These are phyloP conservation scores for Caenorhabditis auriculariae DNA, from an alignment of 2,888 invertebrate genomes.

Conservation along the genomic window DNA sequence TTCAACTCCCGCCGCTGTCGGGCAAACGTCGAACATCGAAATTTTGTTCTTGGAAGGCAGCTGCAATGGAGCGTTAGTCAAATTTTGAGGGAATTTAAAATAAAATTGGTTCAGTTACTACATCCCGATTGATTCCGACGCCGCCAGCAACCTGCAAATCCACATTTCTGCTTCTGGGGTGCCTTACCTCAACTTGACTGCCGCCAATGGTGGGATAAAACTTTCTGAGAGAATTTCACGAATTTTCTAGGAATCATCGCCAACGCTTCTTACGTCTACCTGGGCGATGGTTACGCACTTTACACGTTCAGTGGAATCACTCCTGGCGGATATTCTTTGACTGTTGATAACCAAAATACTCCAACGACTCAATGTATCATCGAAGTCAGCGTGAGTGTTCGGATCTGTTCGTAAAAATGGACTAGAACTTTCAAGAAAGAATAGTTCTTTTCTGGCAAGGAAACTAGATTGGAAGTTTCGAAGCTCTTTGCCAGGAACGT, in stretches of 20 bases:
- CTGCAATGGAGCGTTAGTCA: conserved; percentile 26
- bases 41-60: conserved; percentile 23
- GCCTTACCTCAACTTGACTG: conserved; percentile 30
- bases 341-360: conserved; percentile 29
- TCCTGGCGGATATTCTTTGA: conserved; percentile 35
- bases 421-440: too few species aligned
- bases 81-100: not conserved
- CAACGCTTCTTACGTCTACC: not conserved
- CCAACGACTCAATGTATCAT: conserved; percentile 38
- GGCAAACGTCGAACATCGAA: conserved; percentile 18
- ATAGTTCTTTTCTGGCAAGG: too few species aligned
- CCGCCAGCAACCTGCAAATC: conserved; percentile 14
- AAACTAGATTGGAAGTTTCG: too few species aligned
- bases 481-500: too few species aligned
- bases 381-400: conserved; percentile 35
- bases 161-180: conserved; percentile 26
- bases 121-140: conserved; percentile 27
- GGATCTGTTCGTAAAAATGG: too few species aligned
- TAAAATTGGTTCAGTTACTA: conserved; percentile 22
- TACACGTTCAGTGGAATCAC: conserved; percentile 9
- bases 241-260: not conserved
- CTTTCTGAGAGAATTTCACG: not conserved
- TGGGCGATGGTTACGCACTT: conserved; percentile 15
- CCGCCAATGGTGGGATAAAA: conserved; percentile 7
- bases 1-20: conserved; percentile 8